Evolutionary conservation across 2,888 invertebrate genomes (phyloP).

Genomic region (Leptinotarsa rubiginosa): DNA sequence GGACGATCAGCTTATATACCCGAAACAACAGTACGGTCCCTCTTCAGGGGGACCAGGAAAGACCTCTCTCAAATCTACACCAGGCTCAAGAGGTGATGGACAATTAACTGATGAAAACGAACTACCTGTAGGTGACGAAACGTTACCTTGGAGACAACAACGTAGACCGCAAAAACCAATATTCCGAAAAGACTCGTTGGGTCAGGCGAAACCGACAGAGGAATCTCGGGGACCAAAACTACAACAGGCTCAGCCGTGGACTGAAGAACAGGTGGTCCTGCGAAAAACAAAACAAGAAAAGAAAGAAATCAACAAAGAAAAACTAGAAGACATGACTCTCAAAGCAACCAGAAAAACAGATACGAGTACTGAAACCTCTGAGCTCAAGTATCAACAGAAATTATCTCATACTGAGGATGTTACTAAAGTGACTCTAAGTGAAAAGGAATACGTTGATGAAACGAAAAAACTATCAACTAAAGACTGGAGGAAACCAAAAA

Average conservation of each 20-base stretch:
- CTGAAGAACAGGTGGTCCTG: constrained; percentile 73
- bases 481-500: constrained; percentile 52
- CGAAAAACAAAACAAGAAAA: constrained; percentile 66
- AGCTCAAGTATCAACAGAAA: constrained; percentile 30
- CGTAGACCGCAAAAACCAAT: constrained; percentile 33
- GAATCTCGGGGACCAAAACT: constrained; percentile 48
- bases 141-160: constrained; percentile 68
- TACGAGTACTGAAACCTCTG: constrained; percentile 18
- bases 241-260: constrained; percentile 70
- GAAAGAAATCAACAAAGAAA: constrained; percentile 64
- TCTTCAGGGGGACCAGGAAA: constrained; percentile 62
- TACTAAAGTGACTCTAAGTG: constrained; percentile 51
- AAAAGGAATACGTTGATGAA: constrained; percentile 44
- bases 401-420: constrained; percentile 54
- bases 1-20: constrained; percentile 53
- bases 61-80: constrained; percentile 54
- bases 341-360: constrained; percentile 61
- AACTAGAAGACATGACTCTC: constrained; percentile 67
- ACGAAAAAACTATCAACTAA: constrained; percentile 42
- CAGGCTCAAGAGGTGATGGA: constrained; percentile 56
- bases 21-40: constrained; percentile 53
- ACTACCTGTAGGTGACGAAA: constrained; percentile 69
- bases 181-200: constrained; percentile 30
- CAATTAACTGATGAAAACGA: constrained; percentile 65
- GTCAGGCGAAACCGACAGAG: constrained; percentile 40